phyloP scores from a whole-genome alignment of 2,113 vertebrate species.

The Calyptomena viridis region DNA sequence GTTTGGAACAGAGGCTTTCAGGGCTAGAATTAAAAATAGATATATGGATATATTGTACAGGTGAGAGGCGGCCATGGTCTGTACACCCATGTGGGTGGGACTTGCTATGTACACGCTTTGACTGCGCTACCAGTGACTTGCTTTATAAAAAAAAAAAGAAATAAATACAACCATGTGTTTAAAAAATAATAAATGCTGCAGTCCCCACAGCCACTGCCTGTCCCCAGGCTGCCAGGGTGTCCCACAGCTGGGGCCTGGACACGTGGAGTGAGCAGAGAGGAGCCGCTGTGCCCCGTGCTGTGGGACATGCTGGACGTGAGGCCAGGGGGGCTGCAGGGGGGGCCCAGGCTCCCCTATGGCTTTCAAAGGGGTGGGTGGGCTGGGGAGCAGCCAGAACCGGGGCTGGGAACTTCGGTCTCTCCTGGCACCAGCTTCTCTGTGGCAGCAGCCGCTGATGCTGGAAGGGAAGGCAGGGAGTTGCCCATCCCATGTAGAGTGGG shows the following conservation, averaged over 20 bases:
- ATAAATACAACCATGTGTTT: constrained; percentile 29
- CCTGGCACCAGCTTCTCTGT: neutral
- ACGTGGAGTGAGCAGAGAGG: neutral
- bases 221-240: neutral
- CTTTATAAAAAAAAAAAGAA: neutral
- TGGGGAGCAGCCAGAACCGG: neutral
- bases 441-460: neutral
- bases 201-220: neutral
- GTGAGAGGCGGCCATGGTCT: neutral
- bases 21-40: constrained; percentile 47
- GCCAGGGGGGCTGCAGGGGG: neutral
- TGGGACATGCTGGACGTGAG: neutral
- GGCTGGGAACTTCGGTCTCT: neutral
- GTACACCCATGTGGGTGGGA: neutral
- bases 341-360: constrained; percentile 36
- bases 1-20: neutral
- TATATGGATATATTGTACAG: constrained; percentile 1
- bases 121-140: neutral
- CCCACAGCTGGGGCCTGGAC: neutral
- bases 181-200: neutral
- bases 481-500: neutral
- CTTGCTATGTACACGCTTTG: neutral
- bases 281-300: neutral
- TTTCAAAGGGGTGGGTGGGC: neutral
- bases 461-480: neutral